Evolutionary conservation across 2,888 invertebrate species (phyloP).

Genomic region (Ischnus inquisitorius): DNA sequence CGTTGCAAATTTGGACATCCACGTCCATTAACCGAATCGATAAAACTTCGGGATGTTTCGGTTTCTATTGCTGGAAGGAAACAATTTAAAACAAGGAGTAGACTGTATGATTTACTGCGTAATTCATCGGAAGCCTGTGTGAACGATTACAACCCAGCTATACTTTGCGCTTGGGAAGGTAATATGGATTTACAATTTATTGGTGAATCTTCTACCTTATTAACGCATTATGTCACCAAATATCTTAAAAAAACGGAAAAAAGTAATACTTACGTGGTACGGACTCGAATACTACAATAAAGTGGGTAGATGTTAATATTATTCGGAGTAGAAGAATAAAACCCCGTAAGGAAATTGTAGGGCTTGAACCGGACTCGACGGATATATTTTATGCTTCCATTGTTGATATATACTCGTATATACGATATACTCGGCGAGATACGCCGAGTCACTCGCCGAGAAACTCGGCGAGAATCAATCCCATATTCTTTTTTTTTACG

Average conservation of each 20-base stretch:
- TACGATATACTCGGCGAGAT: no score
- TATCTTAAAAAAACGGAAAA: neutral
- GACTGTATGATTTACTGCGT: conserved; percentile 75
- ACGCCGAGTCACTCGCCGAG: no score
- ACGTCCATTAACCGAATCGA: conserved; percentile 68
- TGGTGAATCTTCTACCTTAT: neutral
- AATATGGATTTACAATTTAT: neutral
- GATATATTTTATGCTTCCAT: no score
- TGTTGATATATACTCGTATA: no score
- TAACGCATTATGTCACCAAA: neutral
- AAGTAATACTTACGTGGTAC: neutral
- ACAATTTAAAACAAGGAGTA: conserved; percentile 70
- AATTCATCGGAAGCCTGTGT: conserved; percentile 64
- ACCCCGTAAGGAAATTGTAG: neutral
- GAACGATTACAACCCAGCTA: conserved; percentile 77
- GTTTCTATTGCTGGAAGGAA: conserved; percentile 75
- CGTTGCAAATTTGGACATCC: conserved; percentile 75
- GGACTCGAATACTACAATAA: neutral
- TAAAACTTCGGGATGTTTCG: conserved; percentile 71
- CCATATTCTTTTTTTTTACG: no score
- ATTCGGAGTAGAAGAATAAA: neutral
- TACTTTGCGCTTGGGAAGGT: conserved; percentile 75
- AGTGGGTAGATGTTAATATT: neutral
- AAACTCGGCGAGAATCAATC: no score
- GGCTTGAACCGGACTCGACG: no score